Conservation (phyloP, 2,797 vertebrate species). For the Cyprinodon diabolis region DNA sequence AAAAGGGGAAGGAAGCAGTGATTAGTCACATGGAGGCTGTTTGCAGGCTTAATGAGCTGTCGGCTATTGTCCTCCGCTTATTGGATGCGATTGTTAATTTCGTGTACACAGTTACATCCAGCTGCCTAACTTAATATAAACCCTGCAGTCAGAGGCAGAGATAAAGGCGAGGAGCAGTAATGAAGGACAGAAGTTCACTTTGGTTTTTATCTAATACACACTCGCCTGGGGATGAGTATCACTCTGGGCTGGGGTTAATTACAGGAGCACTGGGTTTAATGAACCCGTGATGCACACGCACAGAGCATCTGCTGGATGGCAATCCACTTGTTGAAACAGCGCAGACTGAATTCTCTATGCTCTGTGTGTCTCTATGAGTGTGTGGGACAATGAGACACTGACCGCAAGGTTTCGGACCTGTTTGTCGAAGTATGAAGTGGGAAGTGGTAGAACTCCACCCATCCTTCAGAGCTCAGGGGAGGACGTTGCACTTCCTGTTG, state of each 20-base stretch:
- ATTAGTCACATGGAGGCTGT: conserved; percentile 42
- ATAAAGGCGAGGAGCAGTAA: conserved; percentile 1
- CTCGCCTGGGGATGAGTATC: not conserved
- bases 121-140: conserved; percentile 25
- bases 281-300: not conserved
- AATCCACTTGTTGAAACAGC: conserved; percentile 19
- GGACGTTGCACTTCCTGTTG: conserved; percentile 63
- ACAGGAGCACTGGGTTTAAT: conserved; percentile 6
- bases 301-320: not conserved
- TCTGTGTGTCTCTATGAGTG: not conserved
- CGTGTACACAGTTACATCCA: conserved; percentile 47
- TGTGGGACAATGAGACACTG: conserved; percentile 39
- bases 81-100: conserved; percentile 39
- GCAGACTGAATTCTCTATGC: not conserved
- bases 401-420: conserved; percentile 14
- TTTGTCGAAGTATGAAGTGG: conserved; percentile 19
- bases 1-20: conserved; percentile 13
- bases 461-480: conserved; percentile 36
- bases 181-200: conserved; percentile 5
- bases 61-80: conserved; percentile 49
- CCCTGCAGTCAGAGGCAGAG: conserved; percentile 6
- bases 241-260: conserved; percentile 16
- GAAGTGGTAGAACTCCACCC: conserved; percentile 64
- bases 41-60: conserved; percentile 49
- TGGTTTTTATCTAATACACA: conserved; percentile 11